Conservation (phyloP, 2,797 vertebrate species). For the Phalloptychus januarius region DNA sequence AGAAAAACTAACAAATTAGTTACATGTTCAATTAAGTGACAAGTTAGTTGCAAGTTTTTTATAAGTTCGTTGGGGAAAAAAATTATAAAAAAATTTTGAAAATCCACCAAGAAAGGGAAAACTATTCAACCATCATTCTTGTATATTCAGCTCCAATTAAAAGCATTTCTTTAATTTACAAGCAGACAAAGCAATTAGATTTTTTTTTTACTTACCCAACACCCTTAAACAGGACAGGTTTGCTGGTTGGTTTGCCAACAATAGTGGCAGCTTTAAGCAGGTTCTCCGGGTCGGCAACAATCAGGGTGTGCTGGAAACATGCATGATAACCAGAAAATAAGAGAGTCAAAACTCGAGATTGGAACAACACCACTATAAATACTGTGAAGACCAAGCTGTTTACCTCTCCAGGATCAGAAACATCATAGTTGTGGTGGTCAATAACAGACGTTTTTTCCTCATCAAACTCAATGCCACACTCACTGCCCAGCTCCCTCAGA, state of each 20-base stretch:
- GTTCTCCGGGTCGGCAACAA: slow-evolving; percentile 92
- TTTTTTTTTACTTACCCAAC: slow-evolving; percentile 87
- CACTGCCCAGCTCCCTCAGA: slow-evolving; percentile 94
- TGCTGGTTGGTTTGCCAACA: slow-evolving; percentile 88
- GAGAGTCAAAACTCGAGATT: neutral
- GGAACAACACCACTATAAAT: neutral
- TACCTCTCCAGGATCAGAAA: slow-evolving; percentile 95
- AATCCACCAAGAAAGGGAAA: neutral
- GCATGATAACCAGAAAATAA: slow-evolving; percentile 20
- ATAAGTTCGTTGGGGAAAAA: neutral
- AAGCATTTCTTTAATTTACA: neutral
- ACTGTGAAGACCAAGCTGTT: slow-evolving; percentile 8
- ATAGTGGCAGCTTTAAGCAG: slow-evolving; percentile 96
- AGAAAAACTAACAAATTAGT: neutral
- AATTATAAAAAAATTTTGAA: neutral
- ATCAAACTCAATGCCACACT: slow-evolving; percentile 98
- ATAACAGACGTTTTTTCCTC: slow-evolving; percentile 96
- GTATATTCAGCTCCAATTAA: neutral
- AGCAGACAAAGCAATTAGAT: neutral
- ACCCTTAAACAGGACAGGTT: slow-evolving; percentile 93
- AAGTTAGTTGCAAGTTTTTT: neutral
- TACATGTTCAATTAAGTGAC: neutral
- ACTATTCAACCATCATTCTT: neutral
- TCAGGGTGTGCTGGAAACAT: slow-evolving; percentile 87
- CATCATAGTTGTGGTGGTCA: slow-evolving; percentile 95